phyloP scores from a whole-genome alignment of 2,797 vertebrate genomes.

The Gymnocypris eckloni region DNA sequence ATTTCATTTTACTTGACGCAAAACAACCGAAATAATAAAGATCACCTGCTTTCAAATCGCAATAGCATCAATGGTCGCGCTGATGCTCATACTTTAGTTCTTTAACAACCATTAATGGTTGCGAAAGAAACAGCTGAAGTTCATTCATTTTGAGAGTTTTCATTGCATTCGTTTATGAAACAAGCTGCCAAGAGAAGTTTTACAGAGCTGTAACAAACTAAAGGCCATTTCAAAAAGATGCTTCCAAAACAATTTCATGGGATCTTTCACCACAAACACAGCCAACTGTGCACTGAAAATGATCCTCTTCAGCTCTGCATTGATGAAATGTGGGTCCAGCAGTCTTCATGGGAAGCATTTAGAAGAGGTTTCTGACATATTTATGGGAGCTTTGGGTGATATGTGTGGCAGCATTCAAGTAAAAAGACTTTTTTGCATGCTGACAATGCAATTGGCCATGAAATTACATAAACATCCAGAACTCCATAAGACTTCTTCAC shows the following conservation, averaged over 20 bases:
- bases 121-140: neutral
- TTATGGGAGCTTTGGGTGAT: conserved; percentile 23
- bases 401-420: conserved; percentile 48
- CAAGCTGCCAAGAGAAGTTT: neutral
- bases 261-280: neutral
- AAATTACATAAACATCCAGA: conserved; percentile 66
- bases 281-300: neutral
- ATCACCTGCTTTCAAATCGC: neutral
- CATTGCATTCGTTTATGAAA: neutral
- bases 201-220: neutral
- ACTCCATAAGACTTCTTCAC: conserved; percentile 35
- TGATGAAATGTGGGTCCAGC: neutral
- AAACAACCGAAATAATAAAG: neutral
- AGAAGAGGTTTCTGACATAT: neutral
- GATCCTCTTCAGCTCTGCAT: neutral
- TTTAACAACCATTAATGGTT: neutral
- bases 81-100: neutral
- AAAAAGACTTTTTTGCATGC: conserved; percentile 47
- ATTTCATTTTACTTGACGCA: neutral
- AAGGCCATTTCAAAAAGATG: neutral
- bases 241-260: conserved; percentile 13
- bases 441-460: conserved; percentile 64
- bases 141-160: conserved; percentile 9
- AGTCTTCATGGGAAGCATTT: neutral
- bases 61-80: neutral